Conservation (phyloP, 2,888 invertebrate species). For the Lingula anatina region DNA sequence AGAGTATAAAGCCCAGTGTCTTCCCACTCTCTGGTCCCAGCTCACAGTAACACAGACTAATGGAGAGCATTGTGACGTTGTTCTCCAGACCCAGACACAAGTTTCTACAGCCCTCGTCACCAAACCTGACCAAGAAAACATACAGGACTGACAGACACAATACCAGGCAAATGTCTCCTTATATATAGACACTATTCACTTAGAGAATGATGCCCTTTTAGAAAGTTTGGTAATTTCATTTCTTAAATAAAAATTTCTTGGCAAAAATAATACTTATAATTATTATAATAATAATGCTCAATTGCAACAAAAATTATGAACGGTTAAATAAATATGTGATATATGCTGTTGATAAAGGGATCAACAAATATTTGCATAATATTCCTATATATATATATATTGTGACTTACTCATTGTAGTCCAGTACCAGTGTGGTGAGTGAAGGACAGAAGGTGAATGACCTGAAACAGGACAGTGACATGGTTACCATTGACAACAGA, state of each 20-base stretch:
- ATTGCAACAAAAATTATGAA: too few species aligned
- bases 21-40: conserved; percentile 37
- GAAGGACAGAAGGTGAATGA: conserved; percentile 23
- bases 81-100: conserved; percentile 39
- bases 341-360: too few species aligned
- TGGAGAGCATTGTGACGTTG: conserved; percentile 33
- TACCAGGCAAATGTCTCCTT: neutral
- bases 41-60: conserved; percentile 48
- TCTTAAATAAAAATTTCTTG: neutral
- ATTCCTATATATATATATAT: too few species aligned
- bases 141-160: neutral
- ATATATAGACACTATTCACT: neutral
- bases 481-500: conserved; percentile 15
- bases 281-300: too few species aligned
- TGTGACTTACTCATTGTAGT: conserved; percentile 52
- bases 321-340: too few species aligned
- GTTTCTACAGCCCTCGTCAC: conserved; percentile 43
- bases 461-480: conserved; percentile 16
- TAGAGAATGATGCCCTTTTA: too few species aligned
- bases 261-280: neutral
- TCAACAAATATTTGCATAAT: too few species aligned
- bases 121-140: conserved; percentile 31
- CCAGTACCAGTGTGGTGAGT: conserved; percentile 36
- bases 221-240: too few species aligned
- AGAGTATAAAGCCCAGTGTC: conserved; percentile 35